Conservation (phyloP, 2,888 invertebrate species). For the Drosophila vallismaia region DNA sequence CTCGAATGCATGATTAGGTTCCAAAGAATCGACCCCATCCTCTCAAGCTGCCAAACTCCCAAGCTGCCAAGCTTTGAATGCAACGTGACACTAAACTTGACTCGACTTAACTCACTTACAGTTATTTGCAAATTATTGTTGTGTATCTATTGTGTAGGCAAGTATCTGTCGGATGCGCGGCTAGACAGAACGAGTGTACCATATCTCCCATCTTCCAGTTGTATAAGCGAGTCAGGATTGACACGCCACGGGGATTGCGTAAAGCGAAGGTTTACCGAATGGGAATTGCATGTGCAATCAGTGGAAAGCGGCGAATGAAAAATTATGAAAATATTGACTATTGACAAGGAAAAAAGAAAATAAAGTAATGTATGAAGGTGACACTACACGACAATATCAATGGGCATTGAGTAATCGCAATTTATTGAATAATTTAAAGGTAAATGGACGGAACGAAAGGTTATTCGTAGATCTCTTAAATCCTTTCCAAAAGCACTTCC, state of each 20-base stretch:
- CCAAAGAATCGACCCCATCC: conserved; percentile 17
- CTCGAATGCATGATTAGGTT: conserved; percentile 21
- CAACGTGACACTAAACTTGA: conserved; percentile 58
- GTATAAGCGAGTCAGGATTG: conserved; percentile 41
- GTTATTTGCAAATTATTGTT: conserved; percentile 66
- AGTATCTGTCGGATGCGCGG: conserved; percentile 24
- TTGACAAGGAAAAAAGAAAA: conserved; percentile 27
- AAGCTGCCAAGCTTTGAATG: conserved; percentile 14
- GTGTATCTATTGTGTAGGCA: conserved; percentile 20
- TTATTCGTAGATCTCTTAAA: neutral
- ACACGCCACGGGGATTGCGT: conserved; percentile 41
- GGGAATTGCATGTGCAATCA: conserved; percentile 44
- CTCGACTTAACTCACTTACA: conserved; percentile 54
- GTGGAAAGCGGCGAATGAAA: conserved; percentile 15
- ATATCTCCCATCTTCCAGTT: conserved; percentile 26
- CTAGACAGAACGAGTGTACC: conserved; percentile 20
- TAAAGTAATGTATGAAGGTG: conserved; percentile 19
- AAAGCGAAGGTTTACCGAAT: conserved; percentile 25
- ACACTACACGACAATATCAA: conserved; percentile 31
- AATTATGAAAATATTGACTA: conserved; percentile 37
- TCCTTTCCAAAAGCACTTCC: conserved; percentile 2
- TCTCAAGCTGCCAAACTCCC: conserved; percentile 6
- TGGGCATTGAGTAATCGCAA: neutral
- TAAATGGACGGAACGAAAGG: neutral
- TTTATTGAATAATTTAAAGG: neutral